phyloP scores from a whole-genome alignment of 64 coral and sea anemone species.

The Pocillopora damicornis region DNA sequence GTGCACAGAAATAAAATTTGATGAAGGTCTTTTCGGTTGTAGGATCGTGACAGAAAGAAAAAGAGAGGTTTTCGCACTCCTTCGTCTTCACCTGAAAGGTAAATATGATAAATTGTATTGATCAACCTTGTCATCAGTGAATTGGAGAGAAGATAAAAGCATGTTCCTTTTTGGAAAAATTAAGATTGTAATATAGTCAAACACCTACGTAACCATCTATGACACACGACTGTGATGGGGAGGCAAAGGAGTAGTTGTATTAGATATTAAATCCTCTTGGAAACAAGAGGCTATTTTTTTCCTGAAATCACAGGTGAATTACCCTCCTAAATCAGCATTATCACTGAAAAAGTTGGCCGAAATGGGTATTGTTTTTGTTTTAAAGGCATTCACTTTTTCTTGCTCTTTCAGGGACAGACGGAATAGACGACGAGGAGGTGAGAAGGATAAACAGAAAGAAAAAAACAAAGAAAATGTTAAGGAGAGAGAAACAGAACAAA shows the following conservation, averaged over 20 bases:
- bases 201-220: too few relatives aligned
- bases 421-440: slow-evolving; percentile 58
- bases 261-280: not conserved
- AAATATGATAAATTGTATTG: not conserved
- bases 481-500: slow-evolving; percentile 34
- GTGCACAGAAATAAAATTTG: too few relatives aligned
- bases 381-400: not conserved
- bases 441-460: slow-evolving; percentile 51
- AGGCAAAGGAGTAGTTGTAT: not conserved
- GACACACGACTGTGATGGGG: too few relatives aligned
- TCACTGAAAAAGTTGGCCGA: too few relatives aligned
- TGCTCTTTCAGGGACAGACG: slow-evolving; percentile 25
- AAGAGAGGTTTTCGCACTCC: slow-evolving; percentile 53
- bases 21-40: not conserved
- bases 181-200: too few relatives aligned
- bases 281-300: too few relatives aligned
- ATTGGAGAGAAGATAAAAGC: not conserved
- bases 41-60: slow-evolving; percentile 68
- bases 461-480: slow-evolving; percentile 33
- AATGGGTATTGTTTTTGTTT: too few relatives aligned
- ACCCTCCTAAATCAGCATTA: too few relatives aligned
- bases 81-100: slow-evolving; percentile 90
- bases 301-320: too few relatives aligned
- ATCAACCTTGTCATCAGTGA: not conserved
- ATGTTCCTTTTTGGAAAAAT: too few relatives aligned